A percentile compares a stretch with the other conserved stretches of the same genome.
phyloP scores from a whole-genome alignment of 2,113 vertebrate genomes.

The Pelecanus crispus region DNA sequence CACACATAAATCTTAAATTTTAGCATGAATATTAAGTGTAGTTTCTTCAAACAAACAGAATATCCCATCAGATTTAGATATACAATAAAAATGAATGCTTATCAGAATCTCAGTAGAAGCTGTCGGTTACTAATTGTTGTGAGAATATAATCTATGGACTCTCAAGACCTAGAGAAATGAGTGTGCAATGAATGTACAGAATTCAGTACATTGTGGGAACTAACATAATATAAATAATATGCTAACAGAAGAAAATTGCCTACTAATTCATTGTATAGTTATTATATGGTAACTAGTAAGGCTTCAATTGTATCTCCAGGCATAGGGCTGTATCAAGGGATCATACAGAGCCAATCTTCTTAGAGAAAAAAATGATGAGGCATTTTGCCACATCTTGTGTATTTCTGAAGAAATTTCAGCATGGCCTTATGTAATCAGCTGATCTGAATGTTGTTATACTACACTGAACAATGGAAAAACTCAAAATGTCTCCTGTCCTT shows the following conservation, averaged over 20 bases:
- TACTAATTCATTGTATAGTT: background rate
- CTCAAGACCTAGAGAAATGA: background rate
- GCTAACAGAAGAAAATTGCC: background rate
- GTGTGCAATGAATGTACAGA: background rate
- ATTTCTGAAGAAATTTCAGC: background rate
- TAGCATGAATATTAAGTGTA: background rate
- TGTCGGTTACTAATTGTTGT: background rate
- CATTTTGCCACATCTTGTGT: background rate
- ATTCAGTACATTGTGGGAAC: background rate
- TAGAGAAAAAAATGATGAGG: background rate
- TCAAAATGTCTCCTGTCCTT: background rate
- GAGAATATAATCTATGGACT: background rate
- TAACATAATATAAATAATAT: background rate
- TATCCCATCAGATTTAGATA: background rate
- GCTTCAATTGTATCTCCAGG: background rate
- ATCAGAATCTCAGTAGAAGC: background rate
- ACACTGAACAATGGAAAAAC: background rate
- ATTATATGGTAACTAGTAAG: background rate
- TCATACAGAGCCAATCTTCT: background rate
- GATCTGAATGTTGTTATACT: background rate
- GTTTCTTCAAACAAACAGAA: background rate
- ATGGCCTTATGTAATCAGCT: background rate
- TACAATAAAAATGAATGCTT: background rate
- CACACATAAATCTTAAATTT: background rate
- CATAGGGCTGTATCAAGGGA: fast-evolving